Base-by-base conservation (phyloP, 2,888 invertebrate species). In the Rotaria socialis region DNA sequence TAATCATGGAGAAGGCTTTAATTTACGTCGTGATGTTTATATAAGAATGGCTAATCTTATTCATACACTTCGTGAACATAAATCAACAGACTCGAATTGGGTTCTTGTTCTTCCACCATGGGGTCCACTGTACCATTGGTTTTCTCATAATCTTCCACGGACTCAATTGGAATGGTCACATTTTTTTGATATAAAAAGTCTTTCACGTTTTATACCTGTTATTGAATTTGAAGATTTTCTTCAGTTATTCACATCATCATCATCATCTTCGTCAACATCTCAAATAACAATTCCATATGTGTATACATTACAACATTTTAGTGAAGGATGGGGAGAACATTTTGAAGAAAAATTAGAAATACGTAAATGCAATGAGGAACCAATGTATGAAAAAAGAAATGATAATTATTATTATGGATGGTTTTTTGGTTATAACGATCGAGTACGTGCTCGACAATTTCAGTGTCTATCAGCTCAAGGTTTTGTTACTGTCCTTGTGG, bases 1-100 rank as follows among this genome's bases (percentile, higher is more conserved):
- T 0, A 98, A 98, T 92, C 94, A 94, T 5, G 94, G 95, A 0
- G 98, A 99, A 92, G 99, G 99, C 0, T 99, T 99, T 90, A 99
- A 99, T 92, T 93, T 99, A 88, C 93, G 97, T 27, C 93, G 98
- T 58, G 98, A 99, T 92, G 97, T 99, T 3, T 98, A 96, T 90
- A 94, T 98, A 93, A 93, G 98, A 88, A 93, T 96, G 89, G 96
- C 97, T 2, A 94, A 95, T 84, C 94, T 97, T 90, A 92, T 95
- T 0, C 93, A 94, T 55, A 93, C 94, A 87, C 92, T 96, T 86
- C 92, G 93, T 87, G 88, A 90, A 67, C 47, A 24, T 60, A 41
- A 60, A 87, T 86, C 85, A 89, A 89, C 89, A 52, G 89, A 90
- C 16, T 89, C 89, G 41, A 89, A 90, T 7, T 93, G 93, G 92